A percentile compares a stretch with the other conserved stretches of the same genome.
These are phyloP conservation scores for Maconellicoccus hirsutus DNA, from an alignment of 1,140 invertebrate genomes.

Conservation along the genomic window DNA sequence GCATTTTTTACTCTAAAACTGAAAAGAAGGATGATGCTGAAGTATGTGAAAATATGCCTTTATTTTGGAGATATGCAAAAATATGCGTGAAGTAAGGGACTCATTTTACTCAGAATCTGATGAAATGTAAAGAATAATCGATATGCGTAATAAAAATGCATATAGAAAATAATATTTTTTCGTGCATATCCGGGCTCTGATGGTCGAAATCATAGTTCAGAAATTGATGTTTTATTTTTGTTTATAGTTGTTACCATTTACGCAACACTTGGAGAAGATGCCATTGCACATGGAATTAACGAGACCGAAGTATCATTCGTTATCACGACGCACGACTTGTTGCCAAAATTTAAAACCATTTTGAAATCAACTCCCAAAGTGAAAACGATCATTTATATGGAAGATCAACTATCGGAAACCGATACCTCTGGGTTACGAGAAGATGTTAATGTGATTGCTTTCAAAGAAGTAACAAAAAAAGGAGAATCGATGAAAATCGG, in stretches of 20 bases:
- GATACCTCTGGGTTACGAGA: conserved; percentile 54
- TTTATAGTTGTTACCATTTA: conserved; percentile 83
- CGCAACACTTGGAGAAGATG: conserved; percentile 91
- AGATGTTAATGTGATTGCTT: conserved; percentile 51
- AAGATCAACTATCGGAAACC: conserved; percentile 64
- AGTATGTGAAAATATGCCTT: too few species aligned
- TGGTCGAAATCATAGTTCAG: too few species aligned
- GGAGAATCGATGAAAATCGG: conserved; percentile 28
- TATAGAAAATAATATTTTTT: too few species aligned
- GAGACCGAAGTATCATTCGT: conserved; percentile 88
- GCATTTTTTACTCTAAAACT: too few species aligned
- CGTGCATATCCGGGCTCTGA: too few species aligned
- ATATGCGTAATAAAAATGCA: too few species aligned
- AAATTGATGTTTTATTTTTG: conserved; percentile 16
- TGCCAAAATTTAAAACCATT: conserved; percentile 78
- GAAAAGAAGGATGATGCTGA: too few species aligned
- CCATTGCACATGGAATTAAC: conserved; percentile 87
- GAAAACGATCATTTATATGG: conserved; percentile 75
- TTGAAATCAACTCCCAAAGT: conserved; percentile 54
- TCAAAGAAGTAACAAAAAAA: conserved; percentile 43
- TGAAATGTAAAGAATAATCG: too few species aligned
- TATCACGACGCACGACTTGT: conserved; percentile 75
- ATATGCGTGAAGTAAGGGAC: too few species aligned
- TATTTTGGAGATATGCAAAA: too few species aligned
- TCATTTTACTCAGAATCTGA: too few species aligned